Evolutionary conservation across 2,888 invertebrate species (phyloP), one percentile per base, ranked within the genome.

Genomic region (Bibio marci): DNA sequence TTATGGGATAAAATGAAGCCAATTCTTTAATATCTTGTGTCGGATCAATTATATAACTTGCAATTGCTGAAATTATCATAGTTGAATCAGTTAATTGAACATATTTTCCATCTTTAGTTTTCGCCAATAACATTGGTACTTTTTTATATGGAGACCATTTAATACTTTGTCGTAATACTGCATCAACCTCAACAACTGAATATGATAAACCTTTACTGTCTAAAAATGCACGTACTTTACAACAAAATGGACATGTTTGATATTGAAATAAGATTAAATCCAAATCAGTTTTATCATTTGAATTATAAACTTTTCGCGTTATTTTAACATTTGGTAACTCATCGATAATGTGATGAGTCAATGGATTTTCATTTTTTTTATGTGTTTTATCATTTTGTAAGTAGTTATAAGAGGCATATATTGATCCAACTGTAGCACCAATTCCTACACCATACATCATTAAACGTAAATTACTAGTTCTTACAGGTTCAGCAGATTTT

Each of bases 191-290:
- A 3, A 98, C 82, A 7, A 98, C 73, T 49, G 97, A 82, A 57
- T 98, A 98, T 1, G 87, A 85, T 41, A 97, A 73, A 2, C 95
- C 94, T 57, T 81, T 76, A 50, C 80, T 90, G 60, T 98, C 95
- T 11, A 98, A 66, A 57, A 81, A 86, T 1, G 88, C 80, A 42
- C 94, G 70, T 2, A 62, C 61, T 68, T 95, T 97, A 56, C 92
- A 94, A 62, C 95, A 95, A 60, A 95, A 97, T 1, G 97, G 97
- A 54, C 97, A 98, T 0, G 92, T 92, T 52, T 92, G 85, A 57
- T 92, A 98, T 66, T 98, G 98, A 56, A 86, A 98, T 14, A 98
- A 65, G 1, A 86, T 80, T 34, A 98, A 62, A 48, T 88, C 78
- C 41, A 91, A 62, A 19, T 78, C 76, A 33, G 68, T 68, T 2